Percentiles rank a stretch among this genome's conserved stretches.
Evolutionary conservation across 2,797 vertebrate species (phyloP).

Genomic region (Rhabdomys pumilio): DNA sequence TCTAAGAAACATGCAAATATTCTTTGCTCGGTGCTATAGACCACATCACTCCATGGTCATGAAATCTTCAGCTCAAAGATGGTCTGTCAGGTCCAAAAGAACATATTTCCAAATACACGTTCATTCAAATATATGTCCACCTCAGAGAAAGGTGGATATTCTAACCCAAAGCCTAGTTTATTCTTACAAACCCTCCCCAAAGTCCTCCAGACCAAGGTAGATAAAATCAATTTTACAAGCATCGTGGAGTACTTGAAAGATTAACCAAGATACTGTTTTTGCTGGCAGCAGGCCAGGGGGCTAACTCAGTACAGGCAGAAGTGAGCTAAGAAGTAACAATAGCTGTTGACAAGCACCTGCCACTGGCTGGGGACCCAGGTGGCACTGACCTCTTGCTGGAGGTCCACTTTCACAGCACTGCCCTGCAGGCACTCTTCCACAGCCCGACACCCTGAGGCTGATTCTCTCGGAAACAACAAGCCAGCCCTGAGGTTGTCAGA

Average conservation of each 20-base stretch:
- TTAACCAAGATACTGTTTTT: slow-evolving; percentile 85
- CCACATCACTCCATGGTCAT: neutral
- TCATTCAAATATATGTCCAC: slow-evolving; percentile 50
- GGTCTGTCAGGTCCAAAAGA: slow-evolving; percentile 88
- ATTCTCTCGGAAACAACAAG: neutral
- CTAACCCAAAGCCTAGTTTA: slow-evolving; percentile 79
- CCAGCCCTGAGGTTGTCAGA: neutral
- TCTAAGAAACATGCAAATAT: slow-evolving; percentile 20
- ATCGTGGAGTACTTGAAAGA: slow-evolving; percentile 83
- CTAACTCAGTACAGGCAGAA: slow-evolving; percentile 61
- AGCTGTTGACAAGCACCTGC: neutral
- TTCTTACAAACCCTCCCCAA: slow-evolving; percentile 78
- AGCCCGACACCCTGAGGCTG: neutral
- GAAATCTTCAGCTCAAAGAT: slow-evolving; percentile 26
- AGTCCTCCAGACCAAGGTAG: slow-evolving; percentile 82
- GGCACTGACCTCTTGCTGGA: neutral
- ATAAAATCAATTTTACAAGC: slow-evolving; percentile 81
- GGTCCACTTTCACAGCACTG: neutral
- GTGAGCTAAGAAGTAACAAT: slow-evolving; percentile 48
- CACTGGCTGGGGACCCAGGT: neutral
- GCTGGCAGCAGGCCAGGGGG: slow-evolving; percentile 86
- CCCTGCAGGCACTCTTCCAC: neutral
- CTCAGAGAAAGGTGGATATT: slow-evolving; percentile 73
- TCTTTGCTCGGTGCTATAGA: neutral
- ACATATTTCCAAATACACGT: slow-evolving; percentile 75